These are phyloP conservation scores for Syngnathus typhle DNA, from an alignment of 2,113 vertebrate species.

Conservation along the genomic window DNA sequence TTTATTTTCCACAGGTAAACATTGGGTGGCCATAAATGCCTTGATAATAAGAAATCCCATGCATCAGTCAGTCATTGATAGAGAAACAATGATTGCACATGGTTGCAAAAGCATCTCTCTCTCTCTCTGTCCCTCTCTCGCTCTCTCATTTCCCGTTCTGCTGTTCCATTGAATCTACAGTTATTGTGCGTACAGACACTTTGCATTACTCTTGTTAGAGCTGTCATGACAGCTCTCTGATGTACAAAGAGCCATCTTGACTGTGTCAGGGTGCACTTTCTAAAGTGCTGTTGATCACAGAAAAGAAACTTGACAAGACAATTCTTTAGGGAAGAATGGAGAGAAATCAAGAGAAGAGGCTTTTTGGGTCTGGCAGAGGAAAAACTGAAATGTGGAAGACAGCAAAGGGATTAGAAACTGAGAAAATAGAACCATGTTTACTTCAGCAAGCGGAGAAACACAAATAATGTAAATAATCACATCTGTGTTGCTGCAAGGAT, in stretches of 20 bases:
- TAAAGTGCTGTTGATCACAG: conserved; percentile 55
- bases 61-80: conserved; percentile 25
- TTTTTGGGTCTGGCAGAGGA: not conserved
- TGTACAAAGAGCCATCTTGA: conserved; percentile 37
- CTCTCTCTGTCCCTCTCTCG: too few relatives aligned
- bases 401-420: conserved; percentile 11
- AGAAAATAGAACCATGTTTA: conserved; percentile 10
- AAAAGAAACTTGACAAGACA: conserved; percentile 42
- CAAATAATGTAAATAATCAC: conserved; percentile 31
- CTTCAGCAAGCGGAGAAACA: conserved; percentile 10
- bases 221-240: conserved; percentile 39
- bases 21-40: too few relatives aligned
- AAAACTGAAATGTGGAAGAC: conserved; percentile 8
- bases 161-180: conserved; percentile 11
- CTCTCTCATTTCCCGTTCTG: not conserved
- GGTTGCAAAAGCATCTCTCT: conserved; percentile 11
- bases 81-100: conserved; percentile 19
- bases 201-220: conserved; percentile 43
- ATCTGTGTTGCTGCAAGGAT: conserved; percentile 22
- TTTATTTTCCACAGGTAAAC: conserved; percentile 35
- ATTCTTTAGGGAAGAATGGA: conserved; percentile 37
- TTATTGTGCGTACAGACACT: conserved; percentile 24
- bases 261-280: conserved; percentile 34
- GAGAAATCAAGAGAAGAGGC: not conserved
- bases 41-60: conserved; percentile 18